Base-by-base conservation (phyloP, 2,888 invertebrate species). In the Cylloceria caligata region DNA sequence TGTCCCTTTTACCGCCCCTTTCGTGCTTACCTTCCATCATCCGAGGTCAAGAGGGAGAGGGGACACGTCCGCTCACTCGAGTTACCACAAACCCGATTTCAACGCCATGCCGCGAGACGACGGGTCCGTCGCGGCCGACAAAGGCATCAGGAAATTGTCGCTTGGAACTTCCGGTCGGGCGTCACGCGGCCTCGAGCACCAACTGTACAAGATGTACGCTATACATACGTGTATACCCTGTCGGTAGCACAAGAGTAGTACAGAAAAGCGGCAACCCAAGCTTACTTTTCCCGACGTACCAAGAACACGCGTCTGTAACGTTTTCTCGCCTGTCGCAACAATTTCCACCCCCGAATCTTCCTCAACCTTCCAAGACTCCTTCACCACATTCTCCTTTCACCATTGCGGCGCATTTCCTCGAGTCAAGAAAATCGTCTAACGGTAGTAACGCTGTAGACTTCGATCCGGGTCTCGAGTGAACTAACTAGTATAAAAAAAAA, bases 101-200 rank as follows among this genome's bases (percentile, higher is more conserved):
- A 39, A 55, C 80, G 60, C 52, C 60, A 30, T 49, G 42, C 62
- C 39, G 80, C 39, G 49, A 45, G 57, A 67, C 67, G 67, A 64
- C 73, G 73, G 67, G 75, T 45, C 39, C 67, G 64, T 34, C 49
- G 67, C 49, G 65, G 47, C 65, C 83, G 80, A 84, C 84, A 86
- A 86, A 86, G 83, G 77, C 74, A 45, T 49, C 80, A 84, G 83
- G 86, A 86, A 86, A 86, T 86, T 86, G 86, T 84, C 86, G 83
- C 78, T 83, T 80, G 73, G 83, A 68, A 83, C 83, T 83, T 86
- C 84, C 86, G 84, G 81, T 60, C 78, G 45, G 45, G 68, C 81
- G 76, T 78, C 81, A 67, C 71, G 78, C 57, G 65, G 74, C 64
- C 65, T 75, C 69, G 62, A 76, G 78, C 64, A 75, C 68, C 36